A percentile compares a stretch with the other conserved stretches of the same genome.
Conservation (phyloP, 37 sponge, comb jelly and placozoan species). For the Aplysina aerophoba region DNA sequence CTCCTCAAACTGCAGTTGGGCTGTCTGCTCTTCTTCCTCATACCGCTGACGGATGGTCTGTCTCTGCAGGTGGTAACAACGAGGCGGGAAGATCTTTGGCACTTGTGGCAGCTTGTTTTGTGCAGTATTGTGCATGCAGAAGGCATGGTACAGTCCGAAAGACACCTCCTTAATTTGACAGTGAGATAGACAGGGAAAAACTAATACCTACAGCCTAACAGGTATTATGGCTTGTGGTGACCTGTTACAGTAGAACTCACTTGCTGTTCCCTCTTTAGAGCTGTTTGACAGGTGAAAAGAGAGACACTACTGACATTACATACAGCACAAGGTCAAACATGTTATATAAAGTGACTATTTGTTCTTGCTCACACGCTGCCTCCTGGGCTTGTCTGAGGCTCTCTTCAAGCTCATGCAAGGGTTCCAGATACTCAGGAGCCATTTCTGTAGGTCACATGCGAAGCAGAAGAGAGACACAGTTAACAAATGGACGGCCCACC, state of each 20-base stretch:
- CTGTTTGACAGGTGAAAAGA: background rate
- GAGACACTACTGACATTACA: background rate
- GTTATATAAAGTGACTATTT: no score
- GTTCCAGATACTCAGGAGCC: constrained; percentile 28
- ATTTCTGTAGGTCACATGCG: no score
- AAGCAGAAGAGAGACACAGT: no score
- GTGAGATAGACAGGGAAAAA: no score
- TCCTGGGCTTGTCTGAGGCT: background rate
- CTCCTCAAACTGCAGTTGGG: constrained; percentile 5
- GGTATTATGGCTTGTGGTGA: no score
- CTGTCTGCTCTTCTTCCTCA: constrained; percentile 18
- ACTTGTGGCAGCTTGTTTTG: no score
- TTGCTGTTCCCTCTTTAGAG: background rate
- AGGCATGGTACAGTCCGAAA: no score
- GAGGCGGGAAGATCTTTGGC: no score
- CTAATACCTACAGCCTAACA: no score
- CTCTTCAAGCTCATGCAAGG: constrained; percentile 3
- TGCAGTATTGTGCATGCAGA: no score
- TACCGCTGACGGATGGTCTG: constrained; percentile 17
- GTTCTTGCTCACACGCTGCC: constrained; percentile 1
- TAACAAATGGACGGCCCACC: background rate
- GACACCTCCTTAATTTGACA: no score
- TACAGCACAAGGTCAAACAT: no score
- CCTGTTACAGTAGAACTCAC: background rate
- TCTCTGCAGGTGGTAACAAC: background rate